Conservation (phyloP, 2,888 invertebrate species). For the Lithophane ornitopus region DNA sequence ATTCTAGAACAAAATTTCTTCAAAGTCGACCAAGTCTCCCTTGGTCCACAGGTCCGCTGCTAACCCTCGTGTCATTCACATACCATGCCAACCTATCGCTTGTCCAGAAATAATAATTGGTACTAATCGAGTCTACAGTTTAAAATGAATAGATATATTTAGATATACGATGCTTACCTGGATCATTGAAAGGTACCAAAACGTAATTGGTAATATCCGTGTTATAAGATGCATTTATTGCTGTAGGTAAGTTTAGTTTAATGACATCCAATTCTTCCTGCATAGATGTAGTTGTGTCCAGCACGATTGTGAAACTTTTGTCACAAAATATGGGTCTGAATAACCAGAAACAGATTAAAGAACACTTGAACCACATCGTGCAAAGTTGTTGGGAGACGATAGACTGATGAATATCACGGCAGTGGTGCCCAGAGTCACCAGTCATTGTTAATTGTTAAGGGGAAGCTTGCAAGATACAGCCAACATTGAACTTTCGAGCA, state of each 20-base stretch:
- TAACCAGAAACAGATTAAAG: conserved; percentile 30
- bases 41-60: neutral
- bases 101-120: neutral
- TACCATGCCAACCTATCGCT: neutral
- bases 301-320: conserved; percentile 77
- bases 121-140: neutral
- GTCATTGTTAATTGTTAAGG: conserved; percentile 35
- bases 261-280: conserved; percentile 72
- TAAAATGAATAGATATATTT: neutral
- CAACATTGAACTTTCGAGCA: neutral
- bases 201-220: conserved; percentile 65
- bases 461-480: neutral
- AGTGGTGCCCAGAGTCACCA: neutral
- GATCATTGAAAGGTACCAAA: conserved; percentile 73
- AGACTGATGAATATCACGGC: conserved; percentile 3
- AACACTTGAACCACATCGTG: conserved; percentile 58
- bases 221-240: conserved; percentile 48
- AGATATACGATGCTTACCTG: conserved; percentile 62
- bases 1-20: neutral
- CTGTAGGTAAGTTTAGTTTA: conserved; percentile 68
- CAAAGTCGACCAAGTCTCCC: neutral
- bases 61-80: no score
- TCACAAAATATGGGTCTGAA: conserved; percentile 39
- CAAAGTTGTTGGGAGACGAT: conserved; percentile 1
- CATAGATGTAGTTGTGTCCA: conserved; percentile 80